These are phyloP conservation scores for Prochilodus magdalenae DNA, from an alignment of 2,113 vertebrate genomes.

Conservation along the genomic window DNA sequence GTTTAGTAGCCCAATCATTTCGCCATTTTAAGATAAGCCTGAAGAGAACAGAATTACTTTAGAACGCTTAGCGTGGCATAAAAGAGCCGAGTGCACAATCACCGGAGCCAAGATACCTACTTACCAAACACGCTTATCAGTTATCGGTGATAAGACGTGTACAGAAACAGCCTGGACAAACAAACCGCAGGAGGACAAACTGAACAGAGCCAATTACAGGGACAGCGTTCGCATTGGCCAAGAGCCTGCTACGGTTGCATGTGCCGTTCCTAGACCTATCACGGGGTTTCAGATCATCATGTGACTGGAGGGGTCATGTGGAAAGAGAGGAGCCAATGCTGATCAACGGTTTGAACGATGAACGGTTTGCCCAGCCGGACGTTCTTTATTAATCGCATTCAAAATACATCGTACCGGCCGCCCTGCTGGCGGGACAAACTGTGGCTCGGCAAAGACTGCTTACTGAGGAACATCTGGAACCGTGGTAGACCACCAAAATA, in stretches of 20 bases:
- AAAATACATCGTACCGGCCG: no score
- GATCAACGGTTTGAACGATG: neutral
- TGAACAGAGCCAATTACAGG: neutral
- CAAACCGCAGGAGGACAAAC: neutral
- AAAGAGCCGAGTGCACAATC: neutral
- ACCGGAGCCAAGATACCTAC: neutral
- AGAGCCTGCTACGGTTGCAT: neutral
- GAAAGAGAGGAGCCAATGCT: neutral
- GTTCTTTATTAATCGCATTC: neutral
- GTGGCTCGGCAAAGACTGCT: no score
- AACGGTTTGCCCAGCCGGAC: neutral
- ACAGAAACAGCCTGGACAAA: conserved; percentile 40
- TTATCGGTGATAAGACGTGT: neutral
- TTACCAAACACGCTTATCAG: conserved; percentile 38
- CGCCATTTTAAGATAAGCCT: neutral
- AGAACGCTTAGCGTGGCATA: neutral
- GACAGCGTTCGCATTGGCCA: neutral
- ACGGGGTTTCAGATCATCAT: neutral
- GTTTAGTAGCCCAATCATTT: conserved; percentile 1
- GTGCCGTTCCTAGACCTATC: neutral
- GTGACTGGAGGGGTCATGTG: neutral
- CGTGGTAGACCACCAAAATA: no score
- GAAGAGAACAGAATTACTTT: neutral
- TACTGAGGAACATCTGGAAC: no score
- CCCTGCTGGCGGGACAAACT: no score